These are phyloP conservation scores for Willisornis vidua DNA, from an alignment of 2,113 vertebrate genomes.

Conservation along the genomic window DNA sequence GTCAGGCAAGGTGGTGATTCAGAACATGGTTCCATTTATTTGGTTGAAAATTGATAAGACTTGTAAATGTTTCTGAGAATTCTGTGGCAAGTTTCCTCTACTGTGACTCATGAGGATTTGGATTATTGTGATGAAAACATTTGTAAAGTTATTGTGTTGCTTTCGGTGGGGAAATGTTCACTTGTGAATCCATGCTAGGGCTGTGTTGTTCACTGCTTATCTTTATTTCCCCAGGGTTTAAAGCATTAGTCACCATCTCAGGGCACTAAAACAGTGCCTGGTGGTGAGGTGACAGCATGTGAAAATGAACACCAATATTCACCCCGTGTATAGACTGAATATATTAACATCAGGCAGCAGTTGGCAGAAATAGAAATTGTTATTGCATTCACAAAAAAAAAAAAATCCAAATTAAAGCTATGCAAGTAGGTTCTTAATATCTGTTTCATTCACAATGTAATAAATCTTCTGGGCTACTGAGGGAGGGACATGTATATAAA, in stretches of 20 bases:
- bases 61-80: background rate
- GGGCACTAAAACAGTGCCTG: background rate
- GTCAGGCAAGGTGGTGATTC: background rate
- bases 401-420: background rate
- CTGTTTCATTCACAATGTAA: background rate
- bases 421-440: background rate
- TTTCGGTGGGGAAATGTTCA: background rate
- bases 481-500: no score
- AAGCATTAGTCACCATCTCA: background rate
- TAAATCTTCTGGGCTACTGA: background rate
- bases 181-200: background rate
- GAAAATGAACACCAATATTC: background rate
- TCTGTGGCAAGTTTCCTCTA: background rate
- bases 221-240: background rate
- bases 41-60: background rate
- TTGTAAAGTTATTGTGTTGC: conserved; percentile 1
- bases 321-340: background rate
- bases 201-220: background rate
- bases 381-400: background rate
- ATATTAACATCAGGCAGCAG: background rate
- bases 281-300: background rate
- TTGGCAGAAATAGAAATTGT: background rate
- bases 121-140: conserved; percentile 1
- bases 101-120: background rate
- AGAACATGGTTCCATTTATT: background rate